Evolutionary conservation across 1,140 invertebrate genomes (phyloP).

Genomic region (Rhyacophila brunnea): DNA sequence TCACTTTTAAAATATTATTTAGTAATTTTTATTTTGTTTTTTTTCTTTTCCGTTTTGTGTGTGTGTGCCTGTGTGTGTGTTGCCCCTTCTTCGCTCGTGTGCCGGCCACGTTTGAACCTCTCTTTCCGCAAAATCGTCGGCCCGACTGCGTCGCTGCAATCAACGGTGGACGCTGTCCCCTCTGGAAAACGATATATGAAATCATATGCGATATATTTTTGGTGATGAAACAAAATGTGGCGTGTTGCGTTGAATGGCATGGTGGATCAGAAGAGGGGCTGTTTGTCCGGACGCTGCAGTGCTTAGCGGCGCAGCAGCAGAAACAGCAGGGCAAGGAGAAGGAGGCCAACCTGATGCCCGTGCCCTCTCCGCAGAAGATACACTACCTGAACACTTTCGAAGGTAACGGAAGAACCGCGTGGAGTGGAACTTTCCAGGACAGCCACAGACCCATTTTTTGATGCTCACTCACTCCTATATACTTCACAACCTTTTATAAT

Average conservation of each 20-base stretch:
- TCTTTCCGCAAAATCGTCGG: neutral
- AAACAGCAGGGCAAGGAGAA: slow-evolving; percentile 54
- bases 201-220: too few species aligned
- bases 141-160: neutral
- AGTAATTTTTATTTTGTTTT: slow-evolving; percentile 23
- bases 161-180: neutral
- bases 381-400: slow-evolving; percentile 94
- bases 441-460: too few species aligned
- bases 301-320: slow-evolving; percentile 75
- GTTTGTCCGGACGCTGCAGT: slow-evolving; percentile 77
- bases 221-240: too few species aligned
- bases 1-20: slow-evolving; percentile 12
- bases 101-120: slow-evolving; percentile 28
- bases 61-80: slow-evolving; percentile 52
- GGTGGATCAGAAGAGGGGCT: slow-evolving; percentile 64
- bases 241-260: neutral
- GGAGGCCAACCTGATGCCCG: slow-evolving; percentile 91
- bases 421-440: neutral
- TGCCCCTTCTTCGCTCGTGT: slow-evolving; percentile 38
- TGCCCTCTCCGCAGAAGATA: slow-evolving; percentile 94
- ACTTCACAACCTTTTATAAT: too few species aligned
- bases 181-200: neutral
- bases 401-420: slow-evolving; percentile 47
- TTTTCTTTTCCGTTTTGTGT: slow-evolving; percentile 54
- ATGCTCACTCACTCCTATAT: too few species aligned